These are phyloP conservation scores for Chloropsis hardwickii DNA, from an alignment of 2,113 vertebrate genomes.

Conservation along the genomic window DNA sequence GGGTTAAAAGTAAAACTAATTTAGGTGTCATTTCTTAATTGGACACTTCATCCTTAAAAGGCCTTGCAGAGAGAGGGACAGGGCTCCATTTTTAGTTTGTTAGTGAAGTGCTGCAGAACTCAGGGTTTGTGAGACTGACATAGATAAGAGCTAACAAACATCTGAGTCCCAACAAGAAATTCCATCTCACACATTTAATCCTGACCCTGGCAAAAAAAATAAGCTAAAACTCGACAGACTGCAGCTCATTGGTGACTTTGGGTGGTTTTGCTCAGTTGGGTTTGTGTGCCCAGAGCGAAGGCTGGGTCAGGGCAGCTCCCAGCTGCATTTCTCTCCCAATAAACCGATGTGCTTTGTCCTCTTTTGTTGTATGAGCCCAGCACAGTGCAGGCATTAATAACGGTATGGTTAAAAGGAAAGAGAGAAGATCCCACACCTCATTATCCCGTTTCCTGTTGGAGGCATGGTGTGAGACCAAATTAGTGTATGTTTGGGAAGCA, in stretches of 20 bases:
- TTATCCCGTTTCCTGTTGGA: constrained; percentile 20
- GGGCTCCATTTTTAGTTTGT: not conserved
- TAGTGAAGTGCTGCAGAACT: not conserved
- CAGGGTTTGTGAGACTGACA: not conserved
- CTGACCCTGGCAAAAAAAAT: not conserved
- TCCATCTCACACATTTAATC: not conserved
- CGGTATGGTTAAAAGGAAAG: not conserved
- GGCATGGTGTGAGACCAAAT: constrained; percentile 9
- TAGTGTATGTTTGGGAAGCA: constrained; percentile 42
- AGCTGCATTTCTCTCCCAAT: not conserved
- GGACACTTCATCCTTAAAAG: not conserved
- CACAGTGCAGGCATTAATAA: not conserved
- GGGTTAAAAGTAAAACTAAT: not conserved
- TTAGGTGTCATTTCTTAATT: not conserved
- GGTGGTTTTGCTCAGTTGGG: not conserved
- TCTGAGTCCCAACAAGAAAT: not conserved
- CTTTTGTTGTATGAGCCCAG: not conserved
- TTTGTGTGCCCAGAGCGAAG: not conserved
- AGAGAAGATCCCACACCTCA: not conserved
- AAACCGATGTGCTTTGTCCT: not conserved
- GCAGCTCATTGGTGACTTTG: not conserved
- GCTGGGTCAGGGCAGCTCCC: not conserved
- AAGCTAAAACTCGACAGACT: not conserved
- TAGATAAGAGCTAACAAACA: not conserved
- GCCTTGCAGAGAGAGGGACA: not conserved